These are phyloP conservation scores for Alaudala cheleensis DNA, from an alignment of 2,113 vertebrate species.

Conservation along the genomic window DNA sequence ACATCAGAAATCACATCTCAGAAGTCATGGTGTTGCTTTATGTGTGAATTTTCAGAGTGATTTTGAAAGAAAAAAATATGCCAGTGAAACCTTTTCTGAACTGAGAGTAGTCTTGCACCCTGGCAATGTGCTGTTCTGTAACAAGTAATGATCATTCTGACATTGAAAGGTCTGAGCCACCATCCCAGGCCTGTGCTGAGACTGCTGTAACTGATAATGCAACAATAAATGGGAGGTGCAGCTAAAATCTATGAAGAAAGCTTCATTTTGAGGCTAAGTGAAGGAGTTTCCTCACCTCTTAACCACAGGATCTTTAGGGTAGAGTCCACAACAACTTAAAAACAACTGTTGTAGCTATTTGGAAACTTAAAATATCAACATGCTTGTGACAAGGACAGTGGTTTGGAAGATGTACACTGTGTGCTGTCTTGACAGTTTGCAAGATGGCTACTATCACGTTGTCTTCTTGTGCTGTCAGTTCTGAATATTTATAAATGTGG, in stretches of 20 bases:
- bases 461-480: not conserved
- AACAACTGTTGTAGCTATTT: not conserved
- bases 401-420: not conserved
- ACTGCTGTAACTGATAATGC: not conserved
- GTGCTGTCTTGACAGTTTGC: not conserved
- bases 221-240: not conserved
- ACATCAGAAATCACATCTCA: not conserved
- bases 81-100: not conserved
- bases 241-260: not conserved
- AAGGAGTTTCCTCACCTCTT: not conserved
- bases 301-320: not conserved
- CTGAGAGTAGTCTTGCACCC: not conserved
- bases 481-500: not conserved
- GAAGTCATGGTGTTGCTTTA: not conserved
- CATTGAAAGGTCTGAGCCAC: not conserved
- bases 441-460: not conserved
- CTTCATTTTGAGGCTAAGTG: not conserved
- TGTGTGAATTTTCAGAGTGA: not conserved
- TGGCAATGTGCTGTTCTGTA: not conserved
- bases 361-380: not conserved
- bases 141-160: not conserved
- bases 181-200: not conserved
- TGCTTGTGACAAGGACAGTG: accelerated
- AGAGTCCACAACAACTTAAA: not conserved
- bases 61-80: not conserved